A percentile compares a stretch with the other conserved stretches of the same genome.
phyloP scores from a whole-genome alignment of 2,113 vertebrate genomes.

The Albula goreensis region DNA sequence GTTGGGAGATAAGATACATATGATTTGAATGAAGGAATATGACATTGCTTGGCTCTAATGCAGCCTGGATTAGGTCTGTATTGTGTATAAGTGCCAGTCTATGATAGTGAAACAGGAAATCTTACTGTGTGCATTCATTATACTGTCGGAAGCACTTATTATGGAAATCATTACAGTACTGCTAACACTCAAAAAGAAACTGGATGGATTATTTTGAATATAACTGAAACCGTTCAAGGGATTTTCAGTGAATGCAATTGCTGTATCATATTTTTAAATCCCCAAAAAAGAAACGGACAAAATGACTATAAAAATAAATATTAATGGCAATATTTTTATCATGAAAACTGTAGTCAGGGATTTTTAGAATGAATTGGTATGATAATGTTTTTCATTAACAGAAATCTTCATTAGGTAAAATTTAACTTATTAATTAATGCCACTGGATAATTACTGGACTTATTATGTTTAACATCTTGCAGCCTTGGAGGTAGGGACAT shows the following conservation, averaged over 20 bases:
- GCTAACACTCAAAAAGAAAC: neutral
- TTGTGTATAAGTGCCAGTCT: neutral
- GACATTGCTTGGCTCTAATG: neutral
- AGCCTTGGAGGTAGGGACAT: neutral
- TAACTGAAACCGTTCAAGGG: neutral
- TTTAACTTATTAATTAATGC: neutral
- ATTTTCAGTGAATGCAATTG: neutral
- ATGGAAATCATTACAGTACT: neutral
- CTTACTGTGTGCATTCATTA: neutral
- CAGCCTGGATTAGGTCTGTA: neutral
- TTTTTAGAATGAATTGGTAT: neutral
- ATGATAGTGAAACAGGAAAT: neutral
- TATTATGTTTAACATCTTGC: neutral
- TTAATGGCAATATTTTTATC: neutral
- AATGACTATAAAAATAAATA: neutral
- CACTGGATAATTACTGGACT: neutral
- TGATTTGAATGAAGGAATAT: too few relatives aligned
- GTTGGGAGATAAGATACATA: neutral
- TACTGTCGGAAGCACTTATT: neutral
- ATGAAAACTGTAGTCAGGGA: neutral
- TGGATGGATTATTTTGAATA: neutral
- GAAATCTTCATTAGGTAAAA: neutral
- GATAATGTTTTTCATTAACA: neutral
- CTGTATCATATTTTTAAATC: neutral
- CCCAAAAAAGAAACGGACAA: neutral